phyloP scores from a whole-genome alignment of 2,113 vertebrate genomes.

The Oreochromis niloticus region DNA sequence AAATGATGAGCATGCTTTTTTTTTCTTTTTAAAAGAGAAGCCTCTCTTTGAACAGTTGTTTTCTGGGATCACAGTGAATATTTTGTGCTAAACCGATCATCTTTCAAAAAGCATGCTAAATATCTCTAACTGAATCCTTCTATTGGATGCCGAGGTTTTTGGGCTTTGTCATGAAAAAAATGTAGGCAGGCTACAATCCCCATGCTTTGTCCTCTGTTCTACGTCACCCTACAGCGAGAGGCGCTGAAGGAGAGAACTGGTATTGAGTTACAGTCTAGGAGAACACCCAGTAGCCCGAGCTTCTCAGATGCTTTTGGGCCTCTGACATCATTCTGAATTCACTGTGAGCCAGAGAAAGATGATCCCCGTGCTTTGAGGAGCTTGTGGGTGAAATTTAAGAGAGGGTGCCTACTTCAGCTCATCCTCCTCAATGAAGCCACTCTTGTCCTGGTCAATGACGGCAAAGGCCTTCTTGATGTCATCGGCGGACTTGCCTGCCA shows the following conservation, averaged over 20 bases:
- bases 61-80: not conserved
- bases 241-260: not conserved
- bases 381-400: conserved; percentile 2
- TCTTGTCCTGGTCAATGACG: conserved; percentile 83
- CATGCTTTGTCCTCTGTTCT: not conserved
- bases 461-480: conserved; percentile 76
- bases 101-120: not conserved
- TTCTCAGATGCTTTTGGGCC: not conserved
- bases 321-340: conserved; percentile 2
- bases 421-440: conserved; percentile 81
- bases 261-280: not conserved
- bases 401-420: conserved; percentile 75
- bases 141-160: not conserved
- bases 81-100: not conserved
- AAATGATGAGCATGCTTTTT: not conserved
- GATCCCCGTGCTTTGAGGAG: not conserved
- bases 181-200: not conserved
- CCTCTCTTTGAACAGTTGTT: not conserved
- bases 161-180: not conserved
- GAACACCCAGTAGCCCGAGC: not conserved
- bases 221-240: not conserved
- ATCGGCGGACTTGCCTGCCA: conserved; percentile 70
- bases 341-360: not conserved
- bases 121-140: not conserved
- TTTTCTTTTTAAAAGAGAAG: not conserved